phyloP scores from a whole-genome alignment of 2,888 invertebrate genomes.

The Melanchra persicariae region DNA sequence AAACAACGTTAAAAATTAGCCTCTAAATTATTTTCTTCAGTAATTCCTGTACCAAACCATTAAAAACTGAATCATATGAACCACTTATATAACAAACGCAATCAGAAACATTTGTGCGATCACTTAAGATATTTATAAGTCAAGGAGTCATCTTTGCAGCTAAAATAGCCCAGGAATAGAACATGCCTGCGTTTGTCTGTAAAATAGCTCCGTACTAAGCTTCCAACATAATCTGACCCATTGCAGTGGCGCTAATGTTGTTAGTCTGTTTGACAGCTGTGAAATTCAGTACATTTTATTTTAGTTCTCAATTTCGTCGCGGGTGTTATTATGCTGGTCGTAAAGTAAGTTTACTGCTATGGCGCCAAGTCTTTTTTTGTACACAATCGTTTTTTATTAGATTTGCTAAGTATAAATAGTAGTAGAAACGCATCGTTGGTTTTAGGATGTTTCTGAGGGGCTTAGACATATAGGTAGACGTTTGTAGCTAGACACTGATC shows the following conservation, averaged over 20 bases:
- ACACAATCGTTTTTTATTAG: conserved; percentile 35
- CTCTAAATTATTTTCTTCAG: not conserved
- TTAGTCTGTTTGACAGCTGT: not conserved
- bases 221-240: conserved; percentile 13
- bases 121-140: conserved; percentile 61
- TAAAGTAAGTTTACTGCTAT: conserved; percentile 38
- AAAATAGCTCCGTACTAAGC: conserved; percentile 42
- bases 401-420: conserved; percentile 48
- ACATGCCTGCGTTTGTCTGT: conserved; percentile 58
- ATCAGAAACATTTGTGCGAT: conserved; percentile 55
- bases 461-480: not conserved
- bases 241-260: conserved; percentile 4
- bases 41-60: not conserved
- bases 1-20: not conserved
- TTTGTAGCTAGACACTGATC: too few relatives aligned
- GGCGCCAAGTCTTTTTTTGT: conserved; percentile 55
- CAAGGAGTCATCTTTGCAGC: conserved; percentile 53
- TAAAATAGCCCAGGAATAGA: conserved; percentile 58
- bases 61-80: not conserved
- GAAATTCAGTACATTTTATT: not conserved
- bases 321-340: not conserved
- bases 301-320: conserved; percentile 18
- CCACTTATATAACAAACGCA: conserved; percentile 39
- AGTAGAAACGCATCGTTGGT: conserved; percentile 20
- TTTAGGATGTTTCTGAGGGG: not conserved